phyloP scores from a whole-genome alignment of 1,140 invertebrate genomes.

The Cylas formicarius region DNA sequence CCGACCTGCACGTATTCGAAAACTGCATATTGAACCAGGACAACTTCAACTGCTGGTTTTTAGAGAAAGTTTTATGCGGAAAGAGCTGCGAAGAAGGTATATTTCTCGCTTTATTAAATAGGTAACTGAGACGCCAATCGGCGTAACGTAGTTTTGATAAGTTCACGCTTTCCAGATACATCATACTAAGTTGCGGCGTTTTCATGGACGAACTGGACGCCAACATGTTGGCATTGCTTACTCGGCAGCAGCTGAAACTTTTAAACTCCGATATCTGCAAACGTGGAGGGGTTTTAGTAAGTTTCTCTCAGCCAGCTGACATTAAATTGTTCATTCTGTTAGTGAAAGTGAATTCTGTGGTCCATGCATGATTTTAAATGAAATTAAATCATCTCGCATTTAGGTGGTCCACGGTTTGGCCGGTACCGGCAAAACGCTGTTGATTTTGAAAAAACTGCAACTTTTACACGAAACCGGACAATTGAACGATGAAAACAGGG shows the following conservation, averaged over 20 bases:
- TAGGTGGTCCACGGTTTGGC: slow-evolving; percentile 39
- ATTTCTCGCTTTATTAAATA: slow-evolving; percentile 29
- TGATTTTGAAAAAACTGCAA: slow-evolving; percentile 39
- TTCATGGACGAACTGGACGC: slow-evolving; percentile 40
- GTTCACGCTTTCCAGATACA: slow-evolving; percentile 38
- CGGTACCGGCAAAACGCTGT: slow-evolving; percentile 40
- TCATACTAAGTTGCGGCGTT: slow-evolving; percentile 40
- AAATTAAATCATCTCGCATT: too few relatives aligned
- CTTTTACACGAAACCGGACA: slow-evolving; percentile 30
- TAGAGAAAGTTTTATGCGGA: slow-evolving; percentile 22
- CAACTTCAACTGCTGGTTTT: slow-evolving; percentile 37
- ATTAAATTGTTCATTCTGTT: too few relatives aligned
- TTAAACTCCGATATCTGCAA: slow-evolving; percentile 27
- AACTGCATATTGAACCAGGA: slow-evolving; percentile 30
- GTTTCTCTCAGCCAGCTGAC: too few relatives aligned
- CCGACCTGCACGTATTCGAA: slow-evolving; percentile 36
- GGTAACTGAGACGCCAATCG: slow-evolving; percentile 17
- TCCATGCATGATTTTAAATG: too few relatives aligned
- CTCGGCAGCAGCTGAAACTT: slow-evolving; percentile 37
- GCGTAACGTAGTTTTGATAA: neutral
- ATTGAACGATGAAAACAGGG: slow-evolving; percentile 35
- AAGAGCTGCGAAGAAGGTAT: slow-evolving; percentile 18
- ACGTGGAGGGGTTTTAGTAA: slow-evolving; percentile 27
- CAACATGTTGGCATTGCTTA: slow-evolving; percentile 37
- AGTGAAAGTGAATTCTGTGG: too few relatives aligned